These are phyloP conservation scores for Acleris laterana DNA, from an alignment of 2,888 invertebrate species.

Conservation along the genomic window DNA sequence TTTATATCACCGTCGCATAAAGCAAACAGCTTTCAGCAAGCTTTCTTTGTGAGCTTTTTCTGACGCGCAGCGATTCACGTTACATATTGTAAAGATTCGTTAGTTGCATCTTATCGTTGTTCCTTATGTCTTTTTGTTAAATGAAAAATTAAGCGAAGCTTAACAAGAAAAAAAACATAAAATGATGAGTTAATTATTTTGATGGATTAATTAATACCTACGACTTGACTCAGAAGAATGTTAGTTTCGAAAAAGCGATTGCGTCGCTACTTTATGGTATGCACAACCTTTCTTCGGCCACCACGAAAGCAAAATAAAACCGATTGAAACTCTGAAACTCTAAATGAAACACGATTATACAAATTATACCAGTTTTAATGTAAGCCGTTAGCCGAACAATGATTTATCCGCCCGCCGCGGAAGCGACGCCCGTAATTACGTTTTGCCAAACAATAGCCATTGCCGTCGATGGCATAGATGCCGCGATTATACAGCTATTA, in stretches of 20 bases:
- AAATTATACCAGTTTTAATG: constrained; percentile 3
- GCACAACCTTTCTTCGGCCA: too few species aligned
- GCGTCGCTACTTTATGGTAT: too few species aligned
- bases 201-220: too few species aligned
- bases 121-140: constrained; percentile 11
- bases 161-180: background rate
- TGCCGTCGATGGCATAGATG: background rate
- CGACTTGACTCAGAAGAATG: too few species aligned
- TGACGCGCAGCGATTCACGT: constrained; percentile 28
- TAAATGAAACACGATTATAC: background rate
- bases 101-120: constrained; percentile 18
- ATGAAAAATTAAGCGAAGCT: constrained; percentile 6
- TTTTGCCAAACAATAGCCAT: constrained; percentile 7
- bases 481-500: too few species aligned
- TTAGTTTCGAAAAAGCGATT: too few species aligned
- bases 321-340: too few species aligned
- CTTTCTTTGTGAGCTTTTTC: constrained; percentile 22
- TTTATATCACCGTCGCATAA: constrained; percentile 31
- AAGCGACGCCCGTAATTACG: background rate
- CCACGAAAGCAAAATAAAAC: too few species aligned
- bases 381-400: background rate
- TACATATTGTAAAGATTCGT: constrained; percentile 35
- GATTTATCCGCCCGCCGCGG: constrained; percentile 2
- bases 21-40: constrained; percentile 30
- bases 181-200: too few species aligned